Percentiles rank a stretch among this genome's conserved stretches.
These are phyloP conservation scores for Hiodon alosoides DNA, from an alignment of 2,113 vertebrate species.

Conservation along the genomic window DNA sequence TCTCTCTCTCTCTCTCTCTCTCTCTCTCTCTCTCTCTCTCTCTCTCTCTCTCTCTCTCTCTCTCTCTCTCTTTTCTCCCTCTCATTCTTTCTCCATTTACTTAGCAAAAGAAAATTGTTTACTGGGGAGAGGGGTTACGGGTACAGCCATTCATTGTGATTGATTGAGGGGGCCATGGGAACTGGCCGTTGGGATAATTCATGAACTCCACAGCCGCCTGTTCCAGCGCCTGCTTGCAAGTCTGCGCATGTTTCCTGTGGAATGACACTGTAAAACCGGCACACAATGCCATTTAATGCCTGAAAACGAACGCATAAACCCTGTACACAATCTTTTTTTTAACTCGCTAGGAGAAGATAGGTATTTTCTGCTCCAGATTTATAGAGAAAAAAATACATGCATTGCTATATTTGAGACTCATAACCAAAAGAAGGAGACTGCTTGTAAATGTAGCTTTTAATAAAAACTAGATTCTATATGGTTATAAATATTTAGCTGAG, in stretches of 20 bases:
- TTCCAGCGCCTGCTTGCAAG: constrained; percentile 34
- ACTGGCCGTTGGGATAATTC: constrained; percentile 43
- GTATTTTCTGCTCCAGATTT: not conserved
- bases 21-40: constrained; percentile 6
- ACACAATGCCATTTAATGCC: constrained; percentile 10
- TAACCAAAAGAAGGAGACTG: too few species aligned
- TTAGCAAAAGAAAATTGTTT: constrained; percentile 49
- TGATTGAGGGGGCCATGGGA: constrained; percentile 50
- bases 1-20: constrained; percentile 15
- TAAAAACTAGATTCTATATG: too few species aligned
- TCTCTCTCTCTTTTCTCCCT: not conserved
- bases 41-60: not conserved
- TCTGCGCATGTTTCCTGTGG: constrained; percentile 27
- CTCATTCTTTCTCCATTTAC: constrained; percentile 35
- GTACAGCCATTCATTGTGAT: constrained; percentile 43
- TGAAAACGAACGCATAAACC: constrained; percentile 1
- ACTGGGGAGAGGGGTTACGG: constrained; percentile 26
- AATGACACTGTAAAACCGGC: constrained; percentile 26
- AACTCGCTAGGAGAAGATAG: not conserved
- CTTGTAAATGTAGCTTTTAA: too few species aligned
- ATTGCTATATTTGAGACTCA: too few species aligned
- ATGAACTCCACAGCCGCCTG: constrained; percentile 29
- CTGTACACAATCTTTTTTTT: too few species aligned
- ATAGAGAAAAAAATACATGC: not conserved
- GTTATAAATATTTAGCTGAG: too few species aligned